Conservation (phyloP, 2,888 invertebrate species). For the Catocala fraxini region DNA sequence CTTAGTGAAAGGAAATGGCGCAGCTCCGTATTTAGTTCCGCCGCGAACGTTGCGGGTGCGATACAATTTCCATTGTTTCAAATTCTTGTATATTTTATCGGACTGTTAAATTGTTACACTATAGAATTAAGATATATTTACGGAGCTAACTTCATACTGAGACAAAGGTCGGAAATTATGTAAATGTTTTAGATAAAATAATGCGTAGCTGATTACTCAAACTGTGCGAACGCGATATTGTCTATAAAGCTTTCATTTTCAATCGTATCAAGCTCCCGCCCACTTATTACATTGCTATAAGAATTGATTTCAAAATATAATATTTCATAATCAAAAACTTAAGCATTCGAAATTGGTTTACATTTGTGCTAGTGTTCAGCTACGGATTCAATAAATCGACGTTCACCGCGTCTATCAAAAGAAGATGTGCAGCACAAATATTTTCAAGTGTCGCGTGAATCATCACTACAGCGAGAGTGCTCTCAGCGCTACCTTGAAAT, state of each 20-base stretch:
- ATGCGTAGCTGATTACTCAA: conserved; percentile 19
- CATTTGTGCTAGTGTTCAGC: conserved; percentile 14
- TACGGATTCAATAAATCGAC: conserved; percentile 8
- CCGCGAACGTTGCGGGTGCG: conserved; percentile 13
- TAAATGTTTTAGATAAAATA: conserved; percentile 21
- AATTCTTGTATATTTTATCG: conserved; percentile 38
- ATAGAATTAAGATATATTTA: conserved; percentile 37
- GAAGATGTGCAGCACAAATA: conserved; percentile 16
- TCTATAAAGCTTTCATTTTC: conserved; percentile 25
- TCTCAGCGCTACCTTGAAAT: conserved; percentile 38
- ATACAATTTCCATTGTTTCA: conserved; percentile 31
- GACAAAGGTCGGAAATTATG: conserved; percentile 18
- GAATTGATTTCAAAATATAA: conserved; percentile 32
- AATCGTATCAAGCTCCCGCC: conserved; percentile 25
- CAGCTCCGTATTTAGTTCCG: conserved; percentile 20
- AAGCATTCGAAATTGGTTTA: conserved; percentile 26
- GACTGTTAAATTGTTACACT: conserved; percentile 25
- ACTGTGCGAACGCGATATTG: conserved; percentile 19
- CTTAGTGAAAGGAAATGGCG: conserved; percentile 39
- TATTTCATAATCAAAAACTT: conserved; percentile 39
- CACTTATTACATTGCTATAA: conserved; percentile 12
- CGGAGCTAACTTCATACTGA: conserved; percentile 12
- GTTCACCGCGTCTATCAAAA: conserved; percentile 10
- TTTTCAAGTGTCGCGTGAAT: conserved; percentile 25
- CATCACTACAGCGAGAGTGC: conserved; percentile 36